Conservation (phyloP, 2,797 vertebrate genomes). For the Channallabes apus region DNA sequence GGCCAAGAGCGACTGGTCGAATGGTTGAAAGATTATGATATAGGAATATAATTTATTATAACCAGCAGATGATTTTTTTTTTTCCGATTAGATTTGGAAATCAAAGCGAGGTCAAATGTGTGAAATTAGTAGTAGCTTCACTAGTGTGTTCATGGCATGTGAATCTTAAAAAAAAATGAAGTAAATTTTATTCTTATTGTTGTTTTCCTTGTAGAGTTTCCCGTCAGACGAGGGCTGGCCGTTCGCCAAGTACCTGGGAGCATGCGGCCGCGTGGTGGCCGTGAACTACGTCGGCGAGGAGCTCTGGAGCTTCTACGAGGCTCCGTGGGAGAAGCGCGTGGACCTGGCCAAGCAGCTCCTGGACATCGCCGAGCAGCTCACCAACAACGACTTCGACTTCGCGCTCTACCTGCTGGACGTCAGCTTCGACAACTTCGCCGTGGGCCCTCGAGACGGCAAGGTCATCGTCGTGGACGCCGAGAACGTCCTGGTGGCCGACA, state of each 20-base stretch:
- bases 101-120: background rate
- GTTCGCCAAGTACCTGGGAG: slow-evolving; percentile 96
- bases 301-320: slow-evolving; percentile 95
- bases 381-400: slow-evolving; percentile 99
- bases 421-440: slow-evolving; percentile 98
- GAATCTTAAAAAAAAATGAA: background rate
- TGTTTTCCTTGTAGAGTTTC: slow-evolving; percentile 81
- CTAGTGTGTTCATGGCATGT: background rate
- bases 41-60: background rate
- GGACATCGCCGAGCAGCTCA: slow-evolving; percentile 99
- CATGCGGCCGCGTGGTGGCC: slow-evolving; percentile 95
- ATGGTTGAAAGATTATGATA: background rate
- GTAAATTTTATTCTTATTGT: no score
- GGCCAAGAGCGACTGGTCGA: background rate
- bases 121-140: background rate
- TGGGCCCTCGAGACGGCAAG: slow-evolving; percentile 94
- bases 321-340: slow-evolving; percentile 94
- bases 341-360: slow-evolving; percentile 95
- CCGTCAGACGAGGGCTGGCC: slow-evolving; percentile 99
- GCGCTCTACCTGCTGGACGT: slow-evolving; percentile 98
- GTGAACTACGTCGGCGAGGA: slow-evolving; percentile 98
- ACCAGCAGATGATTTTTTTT: background rate
- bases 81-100: background rate
- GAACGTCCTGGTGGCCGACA: slow-evolving; percentile 96
- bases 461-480: slow-evolving; percentile 97